These are phyloP conservation scores for Baryphthengus martii DNA, from an alignment of 2,113 vertebrate species.

Conservation along the genomic window DNA sequence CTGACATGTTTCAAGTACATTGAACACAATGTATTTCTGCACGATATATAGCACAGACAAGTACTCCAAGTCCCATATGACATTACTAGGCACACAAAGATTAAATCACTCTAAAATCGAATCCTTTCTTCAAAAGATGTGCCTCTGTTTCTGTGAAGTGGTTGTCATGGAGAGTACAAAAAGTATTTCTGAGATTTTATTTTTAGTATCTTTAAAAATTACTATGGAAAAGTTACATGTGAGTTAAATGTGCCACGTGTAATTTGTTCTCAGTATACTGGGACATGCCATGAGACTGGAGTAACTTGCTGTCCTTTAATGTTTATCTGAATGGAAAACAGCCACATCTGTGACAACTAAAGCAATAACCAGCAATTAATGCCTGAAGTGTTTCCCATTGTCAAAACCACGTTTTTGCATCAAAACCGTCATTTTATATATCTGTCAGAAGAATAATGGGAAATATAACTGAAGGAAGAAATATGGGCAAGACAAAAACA, in stretches of 20 bases:
- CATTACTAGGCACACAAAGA: not conserved
- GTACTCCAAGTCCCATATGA: not conserved
- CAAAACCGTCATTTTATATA: not conserved
- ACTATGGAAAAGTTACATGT: not conserved
- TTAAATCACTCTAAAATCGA: not conserved
- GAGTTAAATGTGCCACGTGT: not conserved
- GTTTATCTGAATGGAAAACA: not conserved
- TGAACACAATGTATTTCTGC: not conserved
- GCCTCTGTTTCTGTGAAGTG: not conserved
- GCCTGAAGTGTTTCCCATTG: not conserved
- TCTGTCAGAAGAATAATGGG: not conserved
- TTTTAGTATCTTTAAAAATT: constrained; percentile 59
- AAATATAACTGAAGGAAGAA: not conserved
- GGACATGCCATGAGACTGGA: not conserved
- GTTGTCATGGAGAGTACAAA: constrained; percentile 53
- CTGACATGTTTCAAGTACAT: not conserved
- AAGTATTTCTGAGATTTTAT: constrained; percentile 7
- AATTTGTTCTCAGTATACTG: not conserved
- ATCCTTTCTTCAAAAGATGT: not conserved
- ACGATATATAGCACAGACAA: not conserved
- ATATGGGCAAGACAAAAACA: not conserved
- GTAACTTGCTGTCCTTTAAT: not conserved
- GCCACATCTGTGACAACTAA: not conserved
- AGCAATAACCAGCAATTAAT: not conserved
- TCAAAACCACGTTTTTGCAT: not conserved